A percentile compares a stretch with the other conserved stretches of the same genome.
Evolutionary conservation across 2,888 invertebrate species (phyloP).

Genomic region (Xestia rhomboidea): DNA sequence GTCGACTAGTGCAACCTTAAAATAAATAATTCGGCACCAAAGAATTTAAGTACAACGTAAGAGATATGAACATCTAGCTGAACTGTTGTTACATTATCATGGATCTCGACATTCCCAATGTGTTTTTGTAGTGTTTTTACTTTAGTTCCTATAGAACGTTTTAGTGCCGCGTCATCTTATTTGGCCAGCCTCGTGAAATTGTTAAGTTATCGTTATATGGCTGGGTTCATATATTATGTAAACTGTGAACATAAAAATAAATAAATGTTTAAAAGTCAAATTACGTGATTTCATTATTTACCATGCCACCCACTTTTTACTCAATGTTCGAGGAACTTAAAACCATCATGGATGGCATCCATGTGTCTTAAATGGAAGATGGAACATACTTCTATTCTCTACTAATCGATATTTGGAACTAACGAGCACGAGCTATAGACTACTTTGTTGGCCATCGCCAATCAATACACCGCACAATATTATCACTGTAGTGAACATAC

Average conservation of each 20-base stretch:
- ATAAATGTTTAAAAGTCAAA: constrained; percentile 64
- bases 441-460: not conserved
- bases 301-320: not conserved
- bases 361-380: not conserved
- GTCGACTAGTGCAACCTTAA: too few relatives aligned
- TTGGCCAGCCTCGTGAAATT: constrained; percentile 68
- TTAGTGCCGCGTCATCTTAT: constrained; percentile 73
- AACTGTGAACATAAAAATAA: constrained; percentile 66
- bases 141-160: constrained; percentile 74
- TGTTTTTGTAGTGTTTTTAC: constrained; percentile 75
- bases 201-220: constrained; percentile 67
- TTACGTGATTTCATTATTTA: constrained; percentile 26
- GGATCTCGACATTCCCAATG: constrained; percentile 88
- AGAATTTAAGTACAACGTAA: constrained; percentile 83
- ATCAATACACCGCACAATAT: not conserved
- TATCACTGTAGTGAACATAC: not conserved
- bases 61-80: constrained; percentile 59
- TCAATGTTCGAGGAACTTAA: not conserved
- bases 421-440: not conserved
- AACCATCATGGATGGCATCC: not conserved
- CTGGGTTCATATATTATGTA: constrained; percentile 69
- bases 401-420: not conserved
- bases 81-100: constrained; percentile 73
- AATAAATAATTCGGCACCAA: constrained; percentile 82
- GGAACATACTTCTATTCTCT: not conserved